A percentile compares a stretch with the other conserved stretches of the same genome.
These are phyloP conservation scores for Liolophura sinensis DNA, from an alignment of 1,140 invertebrate species.

Conservation along the genomic window DNA sequence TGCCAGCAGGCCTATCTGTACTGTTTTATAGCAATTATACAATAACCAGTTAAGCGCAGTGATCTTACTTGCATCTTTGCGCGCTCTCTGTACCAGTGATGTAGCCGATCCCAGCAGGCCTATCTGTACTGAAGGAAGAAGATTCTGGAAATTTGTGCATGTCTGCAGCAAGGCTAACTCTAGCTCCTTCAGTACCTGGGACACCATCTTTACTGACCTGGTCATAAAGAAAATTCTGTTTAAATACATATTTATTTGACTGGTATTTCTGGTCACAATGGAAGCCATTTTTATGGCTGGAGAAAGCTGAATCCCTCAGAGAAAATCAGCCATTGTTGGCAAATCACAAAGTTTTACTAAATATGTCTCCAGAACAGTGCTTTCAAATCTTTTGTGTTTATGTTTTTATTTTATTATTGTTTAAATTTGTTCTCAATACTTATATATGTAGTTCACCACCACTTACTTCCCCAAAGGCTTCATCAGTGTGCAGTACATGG, in stretches of 20 bases:
- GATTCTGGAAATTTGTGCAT: constrained; percentile 24
- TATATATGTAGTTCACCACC: neutral
- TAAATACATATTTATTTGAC: too few species aligned
- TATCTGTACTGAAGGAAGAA: constrained; percentile 45
- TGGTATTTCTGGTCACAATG: too few species aligned
- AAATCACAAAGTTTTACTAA: too few species aligned
- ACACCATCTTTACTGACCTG: constrained; percentile 16
- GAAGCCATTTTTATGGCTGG: too few species aligned
- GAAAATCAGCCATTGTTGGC: too few species aligned
- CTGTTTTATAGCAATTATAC: neutral
- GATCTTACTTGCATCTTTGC: constrained; percentile 1
- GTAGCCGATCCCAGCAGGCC: constrained; percentile 37
- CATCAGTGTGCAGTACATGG: constrained; percentile 43
- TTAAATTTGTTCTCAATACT: neutral
- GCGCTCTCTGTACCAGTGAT: constrained; percentile 26
- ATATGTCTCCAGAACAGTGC: too few species aligned
- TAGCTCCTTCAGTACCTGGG: constrained; percentile 12
- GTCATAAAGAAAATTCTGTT: neutral
- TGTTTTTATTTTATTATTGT: too few species aligned
- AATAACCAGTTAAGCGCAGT: neutral
- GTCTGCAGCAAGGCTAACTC: constrained; percentile 20
- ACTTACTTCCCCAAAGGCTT: constrained; percentile 44
- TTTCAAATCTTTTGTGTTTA: too few species aligned
- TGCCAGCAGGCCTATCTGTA: neutral
- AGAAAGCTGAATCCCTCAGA: too few species aligned